Conservation (phyloP, 2,888 invertebrate species). For the Thalpophila matura region DNA sequence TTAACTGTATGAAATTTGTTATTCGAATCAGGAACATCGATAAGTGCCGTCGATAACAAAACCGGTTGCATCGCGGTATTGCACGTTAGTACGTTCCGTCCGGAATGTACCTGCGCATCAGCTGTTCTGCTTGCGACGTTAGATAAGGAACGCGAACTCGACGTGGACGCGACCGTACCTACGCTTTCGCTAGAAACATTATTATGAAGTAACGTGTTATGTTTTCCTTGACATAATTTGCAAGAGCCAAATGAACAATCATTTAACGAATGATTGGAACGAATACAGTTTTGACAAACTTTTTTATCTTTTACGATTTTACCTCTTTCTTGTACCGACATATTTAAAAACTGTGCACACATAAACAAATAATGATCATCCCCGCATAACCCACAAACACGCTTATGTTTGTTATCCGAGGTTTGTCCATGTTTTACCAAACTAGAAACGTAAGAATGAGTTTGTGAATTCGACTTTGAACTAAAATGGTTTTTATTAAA, state of each 20-base stretch:
- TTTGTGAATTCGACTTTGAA: neutral
- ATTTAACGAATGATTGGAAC: neutral
- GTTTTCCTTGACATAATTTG: conserved; percentile 14
- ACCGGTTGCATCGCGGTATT: conserved; percentile 2
- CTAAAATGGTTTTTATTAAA: neutral
- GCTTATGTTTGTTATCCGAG: neutral
- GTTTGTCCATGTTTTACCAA: too few species aligned
- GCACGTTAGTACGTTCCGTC: conserved; percentile 1
- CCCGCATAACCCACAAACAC: conserved; percentile 1
- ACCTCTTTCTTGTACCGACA: conserved; percentile 7
- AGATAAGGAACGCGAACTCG: neutral
- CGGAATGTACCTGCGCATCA: conserved; percentile 1
- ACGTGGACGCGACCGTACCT: neutral
- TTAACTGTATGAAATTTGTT: conserved; percentile 28
- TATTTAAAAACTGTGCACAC: conserved; percentile 22
- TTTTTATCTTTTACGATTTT: conserved; percentile 6
- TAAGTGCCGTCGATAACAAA: conserved; percentile 10
- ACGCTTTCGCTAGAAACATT: conserved; percentile 1
- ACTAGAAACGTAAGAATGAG: neutral
- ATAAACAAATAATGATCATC: conserved; percentile 16
- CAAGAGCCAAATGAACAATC: conserved; percentile 16
- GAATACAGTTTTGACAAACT: conserved; percentile 29
- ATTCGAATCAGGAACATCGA: conserved; percentile 1
- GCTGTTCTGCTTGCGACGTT: conserved; percentile 2
- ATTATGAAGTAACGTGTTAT: conserved; percentile 20